Conservation (phyloP, 2,797 vertebrate genomes). For the Tapirus indicus region DNA sequence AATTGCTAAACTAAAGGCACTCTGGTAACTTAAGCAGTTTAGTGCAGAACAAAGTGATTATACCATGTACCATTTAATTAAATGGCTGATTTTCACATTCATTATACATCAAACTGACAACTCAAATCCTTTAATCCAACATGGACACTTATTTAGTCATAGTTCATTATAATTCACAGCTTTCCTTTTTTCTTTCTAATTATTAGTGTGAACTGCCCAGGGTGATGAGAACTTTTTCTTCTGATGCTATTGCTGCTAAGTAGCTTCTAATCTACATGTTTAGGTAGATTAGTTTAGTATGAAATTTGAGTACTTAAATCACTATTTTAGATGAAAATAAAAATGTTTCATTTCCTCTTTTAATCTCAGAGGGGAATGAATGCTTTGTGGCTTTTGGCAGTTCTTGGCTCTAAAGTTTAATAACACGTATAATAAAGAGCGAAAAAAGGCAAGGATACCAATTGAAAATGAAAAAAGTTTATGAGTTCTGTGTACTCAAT, state of each 20-base stretch:
- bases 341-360: constrained; percentile 86
- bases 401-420: constrained; percentile 78
- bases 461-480: constrained; percentile 54
- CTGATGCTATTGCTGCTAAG: constrained; percentile 85
- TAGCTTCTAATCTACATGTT: constrained; percentile 85
- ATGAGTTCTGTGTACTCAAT: constrained; percentile 19
- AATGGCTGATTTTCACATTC: constrained; percentile 91
- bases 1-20: constrained; percentile 86
- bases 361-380: constrained; percentile 66
- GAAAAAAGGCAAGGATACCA: constrained; percentile 46
- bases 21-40: constrained; percentile 87
- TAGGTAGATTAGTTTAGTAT: constrained; percentile 72
- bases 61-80: constrained; percentile 91
- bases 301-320: constrained; percentile 82
- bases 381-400: constrained; percentile 76
- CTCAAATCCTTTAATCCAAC: constrained; percentile 94
- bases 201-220: constrained; percentile 91
- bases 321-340: constrained; percentile 81
- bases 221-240: constrained; percentile 89
- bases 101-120: constrained; percentile 92
- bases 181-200: constrained; percentile 92
- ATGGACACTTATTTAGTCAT: constrained; percentile 93
- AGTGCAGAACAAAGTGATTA: constrained; percentile 89
- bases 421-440: constrained; percentile 73
- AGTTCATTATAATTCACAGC: constrained; percentile 96